These are phyloP conservation scores for Operophtera brumata DNA, from an alignment of 2,888 invertebrate species.

Conservation along the genomic window DNA sequence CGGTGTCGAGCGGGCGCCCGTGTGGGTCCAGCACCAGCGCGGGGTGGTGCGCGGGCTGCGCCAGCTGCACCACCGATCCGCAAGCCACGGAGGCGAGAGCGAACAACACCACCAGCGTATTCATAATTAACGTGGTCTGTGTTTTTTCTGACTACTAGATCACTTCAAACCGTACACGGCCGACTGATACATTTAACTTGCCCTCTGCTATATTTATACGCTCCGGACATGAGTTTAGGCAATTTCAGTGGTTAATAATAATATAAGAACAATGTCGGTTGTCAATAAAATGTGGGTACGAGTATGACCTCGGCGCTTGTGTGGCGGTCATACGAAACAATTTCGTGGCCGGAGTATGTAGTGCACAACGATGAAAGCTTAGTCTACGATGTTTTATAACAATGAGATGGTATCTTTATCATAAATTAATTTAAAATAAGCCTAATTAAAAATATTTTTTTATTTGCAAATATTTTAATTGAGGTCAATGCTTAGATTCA, in stretches of 20 bases:
- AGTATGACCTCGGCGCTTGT: conserved; percentile 64
- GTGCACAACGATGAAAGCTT: conserved; percentile 55
- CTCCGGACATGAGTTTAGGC: conserved; percentile 66
- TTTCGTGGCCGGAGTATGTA: conserved; percentile 69
- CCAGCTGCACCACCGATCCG: conserved; percentile 73
- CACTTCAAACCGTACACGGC: conserved; percentile 63
- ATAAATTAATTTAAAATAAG: not conserved
- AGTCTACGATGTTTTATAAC: not conserved
- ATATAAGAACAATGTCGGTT: conserved; percentile 72
- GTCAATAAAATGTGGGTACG: conserved; percentile 63
- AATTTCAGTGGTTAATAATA: conserved; percentile 42
- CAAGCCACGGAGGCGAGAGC: conserved; percentile 81
- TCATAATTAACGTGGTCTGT: conserved; percentile 57
- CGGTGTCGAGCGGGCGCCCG: conserved; percentile 75
- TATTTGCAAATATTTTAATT: not conserved
- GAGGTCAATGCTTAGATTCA: too few relatives aligned
- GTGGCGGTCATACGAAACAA: conserved; percentile 65
- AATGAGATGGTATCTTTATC: not conserved
- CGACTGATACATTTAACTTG: conserved; percentile 58
- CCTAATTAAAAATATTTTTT: not conserved
- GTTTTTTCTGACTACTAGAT: conserved; percentile 57
- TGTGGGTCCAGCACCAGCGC: conserved; percentile 72
- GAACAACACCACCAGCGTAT: conserved; percentile 82
- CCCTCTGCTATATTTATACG: conserved; percentile 60
- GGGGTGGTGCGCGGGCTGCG: conserved; percentile 70